Conservation (phyloP, 1,140 invertebrate genomes). For the Ceratoteleas bidentatus region DNA sequence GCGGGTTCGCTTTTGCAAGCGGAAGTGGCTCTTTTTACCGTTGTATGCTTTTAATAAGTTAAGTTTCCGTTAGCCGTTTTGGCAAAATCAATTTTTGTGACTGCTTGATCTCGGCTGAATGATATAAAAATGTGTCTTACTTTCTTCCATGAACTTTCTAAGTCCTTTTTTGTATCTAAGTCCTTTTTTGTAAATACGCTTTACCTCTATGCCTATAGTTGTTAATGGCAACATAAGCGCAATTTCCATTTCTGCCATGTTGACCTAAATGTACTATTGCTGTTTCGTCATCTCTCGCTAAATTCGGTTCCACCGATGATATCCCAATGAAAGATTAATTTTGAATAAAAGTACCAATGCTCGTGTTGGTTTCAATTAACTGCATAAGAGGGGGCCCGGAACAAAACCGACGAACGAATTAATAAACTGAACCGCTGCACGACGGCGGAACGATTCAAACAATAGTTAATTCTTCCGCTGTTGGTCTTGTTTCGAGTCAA, state of each 20-base stretch:
- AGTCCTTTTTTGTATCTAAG: too few relatives aligned
- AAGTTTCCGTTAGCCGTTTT: slow-evolving; percentile 2
- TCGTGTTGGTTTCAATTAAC: not conserved
- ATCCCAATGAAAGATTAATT: too few relatives aligned
- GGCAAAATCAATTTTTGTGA: slow-evolving; percentile 4
- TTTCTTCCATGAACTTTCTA: too few relatives aligned
- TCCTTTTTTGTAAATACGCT: too few relatives aligned
- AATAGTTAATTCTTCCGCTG: slow-evolving; percentile 61
- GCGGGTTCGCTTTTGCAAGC: slow-evolving; percentile 21
- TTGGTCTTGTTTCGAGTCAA: slow-evolving; percentile 62
- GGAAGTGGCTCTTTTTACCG: slow-evolving; percentile 4
- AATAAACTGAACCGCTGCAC: slow-evolving; percentile 4
- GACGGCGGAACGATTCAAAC: slow-evolving; percentile 24
- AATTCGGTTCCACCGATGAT: too few relatives aligned
- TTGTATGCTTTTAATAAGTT: slow-evolving; percentile 19
- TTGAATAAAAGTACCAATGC: too few relatives aligned
- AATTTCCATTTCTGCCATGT: too few relatives aligned
- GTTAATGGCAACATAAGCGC: too few relatives aligned
- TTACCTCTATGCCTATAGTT: too few relatives aligned
- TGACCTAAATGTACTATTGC: too few relatives aligned
- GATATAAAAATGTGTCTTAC: too few relatives aligned
- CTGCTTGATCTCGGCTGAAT: not conserved
- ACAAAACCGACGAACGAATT: slow-evolving; percentile 4
- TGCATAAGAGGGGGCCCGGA: not conserved
- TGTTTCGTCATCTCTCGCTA: too few relatives aligned